Base-by-base conservation (phyloP, 2,113 vertebrate genomes). In the Crotalus tigris region DNA sequence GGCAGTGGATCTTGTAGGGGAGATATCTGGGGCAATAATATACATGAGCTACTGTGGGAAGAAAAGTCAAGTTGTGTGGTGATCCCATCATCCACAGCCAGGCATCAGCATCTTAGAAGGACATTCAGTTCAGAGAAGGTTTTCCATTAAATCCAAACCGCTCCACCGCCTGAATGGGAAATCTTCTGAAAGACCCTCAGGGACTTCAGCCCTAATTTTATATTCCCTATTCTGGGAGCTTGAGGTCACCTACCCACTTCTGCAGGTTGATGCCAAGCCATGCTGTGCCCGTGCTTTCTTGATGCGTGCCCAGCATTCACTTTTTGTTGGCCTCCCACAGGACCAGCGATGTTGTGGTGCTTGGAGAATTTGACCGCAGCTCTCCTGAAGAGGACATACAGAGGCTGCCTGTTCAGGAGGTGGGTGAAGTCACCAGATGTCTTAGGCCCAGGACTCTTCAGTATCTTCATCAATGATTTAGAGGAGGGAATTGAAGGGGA, bases 311-410 rank as follows among this genome's bases (percentile, higher is more conserved):
- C 8, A 33, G 33, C 69, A 21, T 49, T 55, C 26, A 58, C 39
- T 11, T 44, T 87, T 49, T 23, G 15, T 21, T 88, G 8, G 29
- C 17, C 11, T 7, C 23, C 53, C 21, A 17, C 64, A 94, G 53
- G 54, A 93, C 51, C 87, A 95, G 95, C 89, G 85, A 96, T 11
- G 46, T 92, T 0, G 92, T 95, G 13, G 91, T 96, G 46, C 87
- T 96, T 39, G 94, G 95, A 4, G 95, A 95, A 91, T 90, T 94
- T 17, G 93, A 96, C 91, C 93, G 93, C 51, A 91, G 92, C 58
- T 93, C 92, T 29, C 51, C 44, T 3, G 11, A 3, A 10, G 95
- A 96, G 92, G 23, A 53, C 0, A 86, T 93, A 44, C 94, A 96
- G 89, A 93, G 54, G 33, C 85, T 96, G 93, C 61, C 90, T 5